phyloP scores from a whole-genome alignment of 1,140 invertebrate species.

The Euwallacea similis region DNA sequence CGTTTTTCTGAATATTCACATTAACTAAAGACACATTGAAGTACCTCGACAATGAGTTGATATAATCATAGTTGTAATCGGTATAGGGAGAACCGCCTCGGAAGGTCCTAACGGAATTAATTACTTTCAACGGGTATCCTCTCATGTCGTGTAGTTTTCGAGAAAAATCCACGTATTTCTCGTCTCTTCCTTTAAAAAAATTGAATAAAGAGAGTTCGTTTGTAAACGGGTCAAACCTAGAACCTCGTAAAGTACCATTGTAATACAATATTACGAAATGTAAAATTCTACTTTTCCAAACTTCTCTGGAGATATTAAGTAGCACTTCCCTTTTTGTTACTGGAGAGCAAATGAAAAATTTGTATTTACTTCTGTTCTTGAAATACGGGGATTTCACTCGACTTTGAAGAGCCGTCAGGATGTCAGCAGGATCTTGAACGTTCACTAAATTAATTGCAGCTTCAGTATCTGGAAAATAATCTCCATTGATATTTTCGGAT shows the following conservation, averaged over 20 bases:
- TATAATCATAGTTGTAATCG: background rate
- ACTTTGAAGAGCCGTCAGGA: too few species aligned
- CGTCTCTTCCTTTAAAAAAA: background rate
- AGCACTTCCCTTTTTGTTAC: background rate
- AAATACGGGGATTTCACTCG: background rate
- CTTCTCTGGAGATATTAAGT: background rate
- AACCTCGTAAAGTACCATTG: background rate
- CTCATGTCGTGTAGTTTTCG: background rate
- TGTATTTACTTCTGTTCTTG: background rate
- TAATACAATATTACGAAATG: background rate
- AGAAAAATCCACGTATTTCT: background rate
- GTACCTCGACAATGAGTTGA: background rate
- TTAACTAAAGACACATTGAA: background rate
- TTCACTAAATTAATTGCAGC: too few species aligned
- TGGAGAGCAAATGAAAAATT: background rate
- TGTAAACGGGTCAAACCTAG: background rate
- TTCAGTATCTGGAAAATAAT: too few species aligned
- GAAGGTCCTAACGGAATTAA: background rate
- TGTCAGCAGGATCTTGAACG: too few species aligned
- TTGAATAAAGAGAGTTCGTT: background rate
- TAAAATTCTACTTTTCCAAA: background rate
- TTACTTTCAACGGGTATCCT: background rate
- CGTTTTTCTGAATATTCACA: background rate
- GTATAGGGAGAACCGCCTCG: background rate
- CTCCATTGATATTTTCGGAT: too few species aligned